phyloP scores from a whole-genome alignment of 2,888 invertebrate species.

The Heliconius sara region DNA sequence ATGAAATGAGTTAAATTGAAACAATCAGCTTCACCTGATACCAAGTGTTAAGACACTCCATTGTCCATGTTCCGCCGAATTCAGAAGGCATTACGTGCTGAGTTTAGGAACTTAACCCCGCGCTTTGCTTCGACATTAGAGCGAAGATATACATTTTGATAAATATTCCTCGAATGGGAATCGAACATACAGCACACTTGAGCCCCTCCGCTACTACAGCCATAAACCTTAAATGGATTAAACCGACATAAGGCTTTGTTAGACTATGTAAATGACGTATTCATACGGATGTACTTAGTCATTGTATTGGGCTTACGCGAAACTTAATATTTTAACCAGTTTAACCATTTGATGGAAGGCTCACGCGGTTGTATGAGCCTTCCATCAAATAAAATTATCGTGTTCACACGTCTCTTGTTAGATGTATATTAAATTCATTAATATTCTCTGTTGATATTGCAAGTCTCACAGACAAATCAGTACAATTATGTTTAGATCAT shows the following conservation, averaged over 20 bases:
- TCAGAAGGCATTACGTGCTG: no score
- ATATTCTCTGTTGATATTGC: background rate
- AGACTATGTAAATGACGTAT: slow-evolving; percentile 15
- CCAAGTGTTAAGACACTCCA: no score
- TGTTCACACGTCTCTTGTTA: slow-evolving; percentile 3
- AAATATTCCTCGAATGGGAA: no score
- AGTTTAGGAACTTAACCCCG: no score
- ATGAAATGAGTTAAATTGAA: slow-evolving; percentile 19
- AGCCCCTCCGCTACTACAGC: no score
- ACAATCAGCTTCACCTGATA: background rate
- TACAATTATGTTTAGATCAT: background rate
- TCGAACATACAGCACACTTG: no score
- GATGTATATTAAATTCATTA: slow-evolving; percentile 4
- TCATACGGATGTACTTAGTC: background rate
- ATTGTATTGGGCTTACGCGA: background rate
- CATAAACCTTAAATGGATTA: background rate
- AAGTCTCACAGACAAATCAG: background rate
- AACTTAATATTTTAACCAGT: slow-evolving; percentile 22
- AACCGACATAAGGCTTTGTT: slow-evolving; percentile 5
- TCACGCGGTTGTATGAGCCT: background rate
- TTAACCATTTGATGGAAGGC: background rate
- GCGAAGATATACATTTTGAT: no score
- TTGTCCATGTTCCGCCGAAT: no score
- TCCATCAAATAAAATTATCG: slow-evolving; percentile 21
- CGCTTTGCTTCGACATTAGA: no score